Percentiles rank a stretch among this genome's conserved stretches.
These are phyloP conservation scores for Trimorus sp. DNA, from an alignment of 2,888 invertebrate species.

Conservation along the genomic window DNA sequence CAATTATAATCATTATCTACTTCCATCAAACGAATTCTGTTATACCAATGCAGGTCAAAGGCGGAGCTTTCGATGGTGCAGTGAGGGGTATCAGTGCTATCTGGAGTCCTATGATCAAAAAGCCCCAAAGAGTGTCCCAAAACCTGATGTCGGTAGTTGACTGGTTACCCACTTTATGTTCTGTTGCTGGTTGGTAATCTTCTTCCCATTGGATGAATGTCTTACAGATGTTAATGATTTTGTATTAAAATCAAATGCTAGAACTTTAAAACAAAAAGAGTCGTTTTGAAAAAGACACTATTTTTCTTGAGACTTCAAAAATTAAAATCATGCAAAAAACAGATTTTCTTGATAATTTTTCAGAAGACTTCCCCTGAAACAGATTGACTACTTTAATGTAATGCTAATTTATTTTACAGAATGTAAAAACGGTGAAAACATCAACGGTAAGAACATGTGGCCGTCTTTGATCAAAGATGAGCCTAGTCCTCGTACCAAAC, in stretches of 20 bases:
- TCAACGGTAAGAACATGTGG: constrained; percentile 84
- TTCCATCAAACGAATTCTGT: too few species aligned
- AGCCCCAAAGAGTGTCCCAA: constrained; percentile 81
- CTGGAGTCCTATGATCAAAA: constrained; percentile 83
- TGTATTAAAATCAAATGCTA: too few species aligned
- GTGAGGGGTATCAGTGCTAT: constrained; percentile 83
- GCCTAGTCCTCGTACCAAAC: constrained; percentile 83
- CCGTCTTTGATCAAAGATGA: constrained; percentile 81
- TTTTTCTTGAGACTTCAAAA: too few species aligned
- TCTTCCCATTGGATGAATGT: too few species aligned
- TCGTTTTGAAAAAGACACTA: too few species aligned
- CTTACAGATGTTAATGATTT: too few species aligned
- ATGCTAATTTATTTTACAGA: constrained; percentile 71
- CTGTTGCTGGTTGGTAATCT: constrained; percentile 81
- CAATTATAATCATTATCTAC: too few species aligned
- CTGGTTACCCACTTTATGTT: constrained; percentile 84
- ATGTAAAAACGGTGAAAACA: constrained; percentile 82
- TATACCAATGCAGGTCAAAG: constrained; percentile 82
- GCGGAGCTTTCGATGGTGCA: constrained; percentile 85
- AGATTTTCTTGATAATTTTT: too few species aligned
- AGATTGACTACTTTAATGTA: too few species aligned
- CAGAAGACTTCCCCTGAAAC: too few species aligned
- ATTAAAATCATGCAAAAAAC: too few species aligned
- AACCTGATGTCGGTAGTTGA: constrained; percentile 84
- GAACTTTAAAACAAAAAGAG: too few species aligned